Base-by-base conservation (phyloP, 1,140 invertebrate genomes). In the Drosophila orosa region DNA sequence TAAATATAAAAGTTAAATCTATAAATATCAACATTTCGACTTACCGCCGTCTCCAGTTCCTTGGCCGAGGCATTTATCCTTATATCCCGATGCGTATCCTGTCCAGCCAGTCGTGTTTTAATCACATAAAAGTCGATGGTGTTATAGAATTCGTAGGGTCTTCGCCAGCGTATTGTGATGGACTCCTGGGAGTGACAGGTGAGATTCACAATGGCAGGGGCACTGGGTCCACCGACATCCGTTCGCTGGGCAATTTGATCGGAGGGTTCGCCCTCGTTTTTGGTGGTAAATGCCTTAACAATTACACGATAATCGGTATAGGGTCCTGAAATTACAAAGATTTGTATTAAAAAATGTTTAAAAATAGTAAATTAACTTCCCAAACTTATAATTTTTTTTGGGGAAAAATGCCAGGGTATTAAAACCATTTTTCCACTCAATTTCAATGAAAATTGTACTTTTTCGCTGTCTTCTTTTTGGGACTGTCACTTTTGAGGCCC, bases 291-390 rank as follows among this genome's bases (percentile, higher is more conserved):
- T 15, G 97, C 97, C 85, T 96, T 96, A 10, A 98, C 95, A 94
- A 95, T 97, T 74, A 98, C 95, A 91, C 95, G 96, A 92, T 98
- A 98, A 45, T 96, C 94, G 4, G 96, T 97, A 86, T 95, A 95
- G 22, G 97, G 95, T 85, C 95, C 96, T 97, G 92, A 4, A 61
- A 94, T 29, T 17, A n/a, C n/a, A 13, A n/a, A 17, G 6, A 12
- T n/a, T 3, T 3, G 15, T 1, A 47, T 27, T 27, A 17, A 25
- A n/a, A 27, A 25, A 5, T 1, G 13, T 33, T 33, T 13, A 93
- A 31, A 39, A 24, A 27, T 13, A 29, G n/a, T 24, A 29, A 8
- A 29, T 29, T 29, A 9, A 29, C 27, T 29, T 29, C 3, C 9
- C 3, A 29, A 29, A 9, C 27, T 29, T 8, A 29, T 8, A 29